phyloP scores from a whole-genome alignment of 2,113 vertebrate genomes.

The Stictonetta naevosa region DNA sequence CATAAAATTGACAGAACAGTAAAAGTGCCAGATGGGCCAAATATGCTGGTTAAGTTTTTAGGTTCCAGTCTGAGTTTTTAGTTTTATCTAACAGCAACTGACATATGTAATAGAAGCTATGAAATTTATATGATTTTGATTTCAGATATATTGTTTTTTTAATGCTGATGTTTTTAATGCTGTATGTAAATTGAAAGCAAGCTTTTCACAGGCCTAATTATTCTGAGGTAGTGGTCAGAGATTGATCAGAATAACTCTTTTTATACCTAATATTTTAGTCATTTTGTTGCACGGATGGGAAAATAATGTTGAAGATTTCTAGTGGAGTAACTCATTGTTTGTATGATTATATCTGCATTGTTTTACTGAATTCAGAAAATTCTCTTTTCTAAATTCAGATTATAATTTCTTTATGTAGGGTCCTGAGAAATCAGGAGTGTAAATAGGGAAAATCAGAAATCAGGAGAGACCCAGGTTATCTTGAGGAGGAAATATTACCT shows the following conservation, averaged over 20 bases:
- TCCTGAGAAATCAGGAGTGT: background rate
- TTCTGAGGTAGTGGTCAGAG: background rate
- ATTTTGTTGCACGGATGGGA: background rate
- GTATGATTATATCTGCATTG: background rate
- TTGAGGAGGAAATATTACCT: background rate
- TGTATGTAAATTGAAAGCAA: background rate
- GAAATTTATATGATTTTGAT: background rate
- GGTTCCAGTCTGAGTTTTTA: background rate
- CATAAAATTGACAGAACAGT: conserved; percentile 52
- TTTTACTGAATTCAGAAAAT: background rate
- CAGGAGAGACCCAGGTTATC: background rate
- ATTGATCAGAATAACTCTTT: background rate
- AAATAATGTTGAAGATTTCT: background rate
- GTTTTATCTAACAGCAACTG: background rate
- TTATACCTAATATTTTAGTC: background rate
- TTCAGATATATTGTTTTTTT: background rate
- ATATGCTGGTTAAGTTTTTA: background rate
- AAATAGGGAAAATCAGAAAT: background rate
- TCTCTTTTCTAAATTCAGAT: background rate
- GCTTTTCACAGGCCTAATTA: background rate
- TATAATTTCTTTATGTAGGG: background rate
- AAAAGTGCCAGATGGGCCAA: conserved; percentile 38
- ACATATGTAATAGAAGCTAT: background rate
- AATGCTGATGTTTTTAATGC: background rate
- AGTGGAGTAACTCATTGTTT: background rate